phyloP scores from a whole-genome alignment of 2,113 vertebrate genomes.

The Pedionomus torquatus region DNA sequence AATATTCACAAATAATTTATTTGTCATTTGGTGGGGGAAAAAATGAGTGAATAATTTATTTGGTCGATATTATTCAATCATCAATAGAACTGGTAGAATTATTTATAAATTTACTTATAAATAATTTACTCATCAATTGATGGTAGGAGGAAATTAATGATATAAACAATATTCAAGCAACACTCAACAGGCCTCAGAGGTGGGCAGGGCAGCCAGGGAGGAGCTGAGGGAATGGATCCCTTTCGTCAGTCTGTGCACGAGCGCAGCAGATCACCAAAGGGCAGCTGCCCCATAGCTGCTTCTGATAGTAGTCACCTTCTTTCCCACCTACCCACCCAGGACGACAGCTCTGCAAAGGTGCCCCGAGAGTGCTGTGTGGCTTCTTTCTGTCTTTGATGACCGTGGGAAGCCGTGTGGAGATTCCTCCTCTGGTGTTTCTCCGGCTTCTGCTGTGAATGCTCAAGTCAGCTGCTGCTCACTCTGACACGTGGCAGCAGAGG shows the following conservation, averaged over 20 bases:
- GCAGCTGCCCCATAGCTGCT: background rate
- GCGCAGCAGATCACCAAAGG: background rate
- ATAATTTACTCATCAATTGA: conserved; percentile 52
- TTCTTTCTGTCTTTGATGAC: background rate
- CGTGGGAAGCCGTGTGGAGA: background rate
- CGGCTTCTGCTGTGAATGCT: accelerated
- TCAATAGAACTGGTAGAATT: conserved; percentile 53
- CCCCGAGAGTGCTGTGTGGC: accelerated
- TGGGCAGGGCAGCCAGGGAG: background rate
- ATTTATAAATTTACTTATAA: conserved; percentile 61
- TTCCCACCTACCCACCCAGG: background rate
- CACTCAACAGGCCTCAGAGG: background rate
- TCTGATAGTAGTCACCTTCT: background rate
- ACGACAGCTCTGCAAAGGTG: background rate
- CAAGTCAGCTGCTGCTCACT: background rate
- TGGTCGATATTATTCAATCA: conserved; percentile 48
- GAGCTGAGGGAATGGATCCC: background rate
- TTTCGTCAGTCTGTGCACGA: accelerated
- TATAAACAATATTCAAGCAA: conserved; percentile 27
- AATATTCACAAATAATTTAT: conserved; percentile 55
- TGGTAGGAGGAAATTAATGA: conserved; percentile 43
- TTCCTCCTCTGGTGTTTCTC: background rate
- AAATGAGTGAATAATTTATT: conserved; percentile 57
- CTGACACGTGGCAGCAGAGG: background rate
- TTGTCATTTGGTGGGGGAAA: background rate